phyloP scores from a whole-genome alignment of 2,797 vertebrate species.

The Simalia tracyae region DNA sequence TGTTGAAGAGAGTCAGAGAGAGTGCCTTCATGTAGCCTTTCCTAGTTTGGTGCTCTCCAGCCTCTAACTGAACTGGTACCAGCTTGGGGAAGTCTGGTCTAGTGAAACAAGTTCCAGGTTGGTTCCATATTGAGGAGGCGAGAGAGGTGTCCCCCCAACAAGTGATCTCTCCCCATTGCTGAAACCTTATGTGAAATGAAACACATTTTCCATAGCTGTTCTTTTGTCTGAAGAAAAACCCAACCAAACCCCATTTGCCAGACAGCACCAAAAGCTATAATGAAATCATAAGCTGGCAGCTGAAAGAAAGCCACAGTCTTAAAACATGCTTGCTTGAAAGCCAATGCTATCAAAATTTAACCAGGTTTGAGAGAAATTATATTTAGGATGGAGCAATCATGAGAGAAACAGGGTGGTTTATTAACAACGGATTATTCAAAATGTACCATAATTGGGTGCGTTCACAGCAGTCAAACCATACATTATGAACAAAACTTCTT shows the following conservation, averaged over 20 bases:
- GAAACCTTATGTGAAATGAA: neutral
- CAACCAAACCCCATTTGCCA: neutral
- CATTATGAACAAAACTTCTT: too few species aligned
- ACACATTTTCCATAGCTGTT: neutral
- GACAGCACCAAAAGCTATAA: neutral
- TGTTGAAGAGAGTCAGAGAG: neutral
- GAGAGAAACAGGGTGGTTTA: neutral
- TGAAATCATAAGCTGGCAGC: neutral
- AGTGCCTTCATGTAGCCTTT: neutral
- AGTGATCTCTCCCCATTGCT: neutral
- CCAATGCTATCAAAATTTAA: neutral
- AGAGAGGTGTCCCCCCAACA: neutral
- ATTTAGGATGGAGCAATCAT: neutral
- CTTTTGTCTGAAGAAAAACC: neutral
- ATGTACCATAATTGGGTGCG: neutral
- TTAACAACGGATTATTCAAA: neutral
- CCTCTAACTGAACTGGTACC: neutral
- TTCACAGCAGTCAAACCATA: neutral
- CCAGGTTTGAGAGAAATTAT: neutral
- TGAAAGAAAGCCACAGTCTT: neutral
- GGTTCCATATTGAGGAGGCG: too few species aligned
- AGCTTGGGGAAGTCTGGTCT: neutral
- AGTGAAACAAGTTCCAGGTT: neutral
- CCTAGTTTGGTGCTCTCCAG: neutral
- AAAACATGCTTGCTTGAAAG: neutral